These are phyloP conservation scores for Macaria liturata DNA, from an alignment of 2,888 invertebrate species.

Conservation along the genomic window DNA sequence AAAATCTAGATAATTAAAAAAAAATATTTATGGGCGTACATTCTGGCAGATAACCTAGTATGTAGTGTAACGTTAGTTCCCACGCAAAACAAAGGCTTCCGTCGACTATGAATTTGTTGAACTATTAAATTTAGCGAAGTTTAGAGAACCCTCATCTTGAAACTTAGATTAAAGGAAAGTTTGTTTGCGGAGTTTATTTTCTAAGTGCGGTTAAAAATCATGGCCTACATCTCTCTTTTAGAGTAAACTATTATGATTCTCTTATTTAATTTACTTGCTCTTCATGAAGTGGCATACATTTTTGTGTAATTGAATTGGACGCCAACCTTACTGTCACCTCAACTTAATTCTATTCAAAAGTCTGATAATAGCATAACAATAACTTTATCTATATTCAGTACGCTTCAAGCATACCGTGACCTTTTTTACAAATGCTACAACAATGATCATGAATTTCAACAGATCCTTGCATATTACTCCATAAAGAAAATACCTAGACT, in stretches of 20 bases:
- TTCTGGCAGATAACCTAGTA: too few species aligned
- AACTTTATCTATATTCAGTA: too few species aligned
- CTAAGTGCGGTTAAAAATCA: constrained; percentile 36
- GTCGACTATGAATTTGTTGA: constrained; percentile 26
- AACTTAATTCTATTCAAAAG: too few species aligned
- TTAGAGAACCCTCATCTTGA: constrained; percentile 45
- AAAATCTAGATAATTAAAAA: too few species aligned
- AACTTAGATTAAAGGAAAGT: constrained; percentile 55
- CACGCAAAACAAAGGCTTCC: constrained; percentile 19
- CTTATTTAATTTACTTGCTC: too few species aligned
- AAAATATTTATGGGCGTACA: too few species aligned
- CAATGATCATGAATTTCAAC: constrained; percentile 16
- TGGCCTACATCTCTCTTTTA: neutral
- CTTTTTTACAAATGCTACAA: constrained; percentile 1
- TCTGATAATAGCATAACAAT: too few species aligned
- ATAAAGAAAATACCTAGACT: constrained; percentile 25
- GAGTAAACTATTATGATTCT: too few species aligned
- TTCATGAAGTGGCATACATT: too few species aligned
- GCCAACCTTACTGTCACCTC: too few species aligned
- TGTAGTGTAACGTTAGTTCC: constrained; percentile 6
- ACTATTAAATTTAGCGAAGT: constrained; percentile 31
- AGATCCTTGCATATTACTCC: constrained; percentile 20
- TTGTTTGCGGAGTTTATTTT: constrained; percentile 38
- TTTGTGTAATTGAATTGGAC: too few species aligned
- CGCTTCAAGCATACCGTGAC: too few species aligned